Evolutionary conservation across 2,113 vertebrate genomes (phyloP), one percentile per base, ranked within the genome.

Genomic region (Hyperoodon ampullatus): DNA sequence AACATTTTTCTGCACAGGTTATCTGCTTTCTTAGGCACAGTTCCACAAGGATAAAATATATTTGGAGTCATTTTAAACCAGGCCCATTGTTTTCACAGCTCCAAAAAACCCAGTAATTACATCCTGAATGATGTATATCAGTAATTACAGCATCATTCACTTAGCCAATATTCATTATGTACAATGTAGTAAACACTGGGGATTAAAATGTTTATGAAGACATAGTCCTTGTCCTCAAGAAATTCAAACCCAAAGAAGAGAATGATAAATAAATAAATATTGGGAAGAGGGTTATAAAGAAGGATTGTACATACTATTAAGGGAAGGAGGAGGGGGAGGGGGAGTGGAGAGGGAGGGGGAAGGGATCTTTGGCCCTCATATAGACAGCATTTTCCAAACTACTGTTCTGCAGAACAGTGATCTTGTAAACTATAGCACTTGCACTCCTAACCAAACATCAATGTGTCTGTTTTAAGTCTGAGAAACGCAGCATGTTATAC

Each of bases 181-280:
- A 42, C 30, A 26, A 28, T 72, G 2, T 60, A 44, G 16, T 82
- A 89, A 85, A 82, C 19, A 68, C 0, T 47, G 19, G 60, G 6
- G 8, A 91, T 93, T 81, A 93, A 94, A 93, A 94, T 8, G 44
- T 68, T 77, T 80, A 66, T 95, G 70, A 94, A 55, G 65, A 81
- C 21, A 18, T 13, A 81, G 65, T 85, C 30, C 24, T 35, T 71
- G 30, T 7, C 60, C 44, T 81, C 33, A 92, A 86, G 28, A 86
- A 97, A 86, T 30, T 77, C 23, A 96, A 60, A 89, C 39, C 35
- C 24, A 61, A 19, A 81, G 87, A 86, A 42, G 28, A 93, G 61
- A 93, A 82, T 96, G 16, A 58, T 58, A 58, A 21, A 66, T 11
- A 75, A 70, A 5, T 44, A 83, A 35, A 87, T 58, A 74, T 33